Conservation (phyloP, 1,140 invertebrate genomes). For the Papilio xuthus region DNA sequence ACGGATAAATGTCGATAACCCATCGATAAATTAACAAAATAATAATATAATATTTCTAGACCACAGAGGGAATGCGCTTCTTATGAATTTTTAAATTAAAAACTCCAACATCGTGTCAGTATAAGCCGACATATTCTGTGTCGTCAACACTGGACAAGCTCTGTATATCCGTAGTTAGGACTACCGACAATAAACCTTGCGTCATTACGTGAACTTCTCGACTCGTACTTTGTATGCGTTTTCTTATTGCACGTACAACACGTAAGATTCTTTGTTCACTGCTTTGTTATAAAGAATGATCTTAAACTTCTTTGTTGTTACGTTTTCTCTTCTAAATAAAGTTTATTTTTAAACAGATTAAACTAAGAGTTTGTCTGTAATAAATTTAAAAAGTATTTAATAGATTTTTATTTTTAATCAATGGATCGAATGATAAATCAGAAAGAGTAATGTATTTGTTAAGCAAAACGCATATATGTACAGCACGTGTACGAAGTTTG, state of each 20-base stretch:
- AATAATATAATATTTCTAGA: no score
- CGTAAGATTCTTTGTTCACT: constrained; percentile 30
- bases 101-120: not conserved
- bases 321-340: not conserved
- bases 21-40: no score
- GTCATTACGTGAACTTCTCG: constrained; percentile 30
- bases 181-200: constrained; percentile 32
- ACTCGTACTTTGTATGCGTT: constrained; percentile 21
- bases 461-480: no score
- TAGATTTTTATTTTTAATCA: no score
- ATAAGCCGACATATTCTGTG: not conserved
- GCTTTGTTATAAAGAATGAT: not conserved
- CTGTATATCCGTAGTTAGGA: constrained; percentile 28
- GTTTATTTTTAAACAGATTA: not conserved
- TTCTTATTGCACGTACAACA: constrained; percentile 31
- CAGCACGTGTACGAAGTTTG: no score
- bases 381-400: no score
- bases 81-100: no score
- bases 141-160: not conserved
- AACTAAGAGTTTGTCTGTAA: not conserved
- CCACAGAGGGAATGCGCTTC: no score
- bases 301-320: not conserved
- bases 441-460: no score
- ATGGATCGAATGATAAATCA: no score
- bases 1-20: no score